Percentiles rank a stretch among this genome's conserved stretches.
These are phyloP conservation scores for Acrocera orbiculus DNA, from an alignment of 2,888 invertebrate genomes.

Conservation along the genomic window DNA sequence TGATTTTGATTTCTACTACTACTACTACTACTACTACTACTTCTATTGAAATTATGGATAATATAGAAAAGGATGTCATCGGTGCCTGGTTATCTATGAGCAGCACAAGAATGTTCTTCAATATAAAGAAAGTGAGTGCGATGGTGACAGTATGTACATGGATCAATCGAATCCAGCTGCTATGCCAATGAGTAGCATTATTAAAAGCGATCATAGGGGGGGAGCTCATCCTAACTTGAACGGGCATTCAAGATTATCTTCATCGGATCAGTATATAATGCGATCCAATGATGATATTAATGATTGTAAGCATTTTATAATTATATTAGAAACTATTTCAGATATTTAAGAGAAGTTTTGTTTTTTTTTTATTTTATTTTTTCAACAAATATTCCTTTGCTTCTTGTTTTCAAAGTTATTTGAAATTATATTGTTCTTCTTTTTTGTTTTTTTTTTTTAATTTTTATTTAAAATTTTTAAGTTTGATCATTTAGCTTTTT, in stretches of 20 bases:
- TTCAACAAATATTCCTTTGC: constrained; percentile 2
- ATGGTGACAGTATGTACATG: constrained; percentile 35
- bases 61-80: constrained; percentile 79
- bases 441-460: constrained; percentile 4
- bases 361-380: constrained; percentile 7
- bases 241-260: constrained; percentile 34
- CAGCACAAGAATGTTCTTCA: constrained; percentile 88
- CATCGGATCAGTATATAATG: constrained; percentile 35
- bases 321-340: constrained; percentile 11
- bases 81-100: constrained; percentile 89
- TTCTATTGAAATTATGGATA: too few species aligned
- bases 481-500: too few species aligned
- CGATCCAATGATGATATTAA: constrained; percentile 35
- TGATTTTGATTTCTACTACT: too few species aligned
- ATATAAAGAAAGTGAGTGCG: constrained; percentile 92
- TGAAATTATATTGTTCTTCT: neutral
- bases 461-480: constrained; percentile 6
- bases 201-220: constrained; percentile 34
- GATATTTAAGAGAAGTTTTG: neutral
- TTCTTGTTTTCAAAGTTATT: constrained; percentile 4
- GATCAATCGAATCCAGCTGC: constrained; percentile 35
- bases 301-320: constrained; percentile 32
- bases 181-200: constrained; percentile 34
- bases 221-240: constrained; percentile 35
- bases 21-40: too few species aligned